Conservation (phyloP, 2,113 vertebrate genomes). For the Alexandromys fortis region DNA sequence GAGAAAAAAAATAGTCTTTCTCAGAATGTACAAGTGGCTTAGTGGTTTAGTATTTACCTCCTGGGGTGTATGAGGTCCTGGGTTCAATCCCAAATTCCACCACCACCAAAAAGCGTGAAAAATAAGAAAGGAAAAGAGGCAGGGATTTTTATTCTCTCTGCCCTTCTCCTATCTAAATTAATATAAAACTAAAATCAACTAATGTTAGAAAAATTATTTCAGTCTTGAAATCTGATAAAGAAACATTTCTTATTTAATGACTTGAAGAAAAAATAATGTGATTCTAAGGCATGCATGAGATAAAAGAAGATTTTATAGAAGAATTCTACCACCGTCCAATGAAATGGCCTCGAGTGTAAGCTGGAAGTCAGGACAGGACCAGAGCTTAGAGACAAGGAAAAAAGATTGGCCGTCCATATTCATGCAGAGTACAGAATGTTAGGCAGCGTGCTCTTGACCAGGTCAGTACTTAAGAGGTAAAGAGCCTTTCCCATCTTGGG, state of each 20-base stretch:
- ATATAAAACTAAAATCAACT: neutral
- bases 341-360: neutral
- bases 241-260: conserved; percentile 5
- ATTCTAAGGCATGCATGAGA: neutral
- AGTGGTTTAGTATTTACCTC: neutral
- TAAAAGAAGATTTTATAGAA: neutral
- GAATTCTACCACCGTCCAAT: neutral
- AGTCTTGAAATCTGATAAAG: neutral
- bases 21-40: neutral
- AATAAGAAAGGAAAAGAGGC: neutral
- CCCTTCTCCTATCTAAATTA: neutral
- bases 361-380: neutral
- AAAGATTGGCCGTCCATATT: neutral
- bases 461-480: neutral
- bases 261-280: conserved; percentile 10
- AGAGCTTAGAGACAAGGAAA: neutral
- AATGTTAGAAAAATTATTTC: neutral
- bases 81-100: neutral
- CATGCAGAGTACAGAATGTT: neutral
- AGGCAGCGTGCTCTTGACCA: neutral
- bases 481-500: neutral
- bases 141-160: neutral
- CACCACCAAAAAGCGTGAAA: no score
- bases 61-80: neutral
- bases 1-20: neutral